Percentiles rank a stretch among this genome's conserved stretches.
phyloP scores from a whole-genome alignment of 2,113 vertebrate genomes.

The Mobula hypostoma region DNA sequence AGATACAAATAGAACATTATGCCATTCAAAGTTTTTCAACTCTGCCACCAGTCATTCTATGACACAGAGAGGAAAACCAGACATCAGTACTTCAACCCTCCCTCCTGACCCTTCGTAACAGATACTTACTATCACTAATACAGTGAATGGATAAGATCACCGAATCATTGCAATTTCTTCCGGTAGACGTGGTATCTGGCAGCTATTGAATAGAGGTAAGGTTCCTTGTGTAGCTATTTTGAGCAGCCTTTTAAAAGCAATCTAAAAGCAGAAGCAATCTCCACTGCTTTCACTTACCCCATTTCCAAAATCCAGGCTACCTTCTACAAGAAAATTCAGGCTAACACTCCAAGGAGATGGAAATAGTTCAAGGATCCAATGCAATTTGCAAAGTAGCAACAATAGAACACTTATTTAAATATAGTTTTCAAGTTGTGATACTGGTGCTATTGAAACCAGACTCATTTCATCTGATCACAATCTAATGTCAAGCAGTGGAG shows the following conservation, averaged over 20 bases:
- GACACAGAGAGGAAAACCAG: not conserved
- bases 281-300: not conserved
- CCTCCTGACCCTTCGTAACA: not conserved
- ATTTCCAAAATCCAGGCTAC: conserved; percentile 21
- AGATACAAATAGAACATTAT: not conserved
- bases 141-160: not conserved
- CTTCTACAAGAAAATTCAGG: not conserved
- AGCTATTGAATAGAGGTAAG: not conserved
- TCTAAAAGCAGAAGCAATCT: not conserved
- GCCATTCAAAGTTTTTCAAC: not conserved
- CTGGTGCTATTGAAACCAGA: not conserved
- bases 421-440: not conserved
- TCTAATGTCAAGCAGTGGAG: not conserved
- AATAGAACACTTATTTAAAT: not conserved
- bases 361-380: not conserved
- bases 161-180: not conserved
- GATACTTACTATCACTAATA: not conserved
- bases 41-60: too few relatives aligned
- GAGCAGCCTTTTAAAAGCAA: not conserved
- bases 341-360: not conserved
- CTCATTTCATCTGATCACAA: not conserved
- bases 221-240: not conserved
- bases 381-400: not conserved
- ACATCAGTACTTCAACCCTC: not conserved
- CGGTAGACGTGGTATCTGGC: not conserved